Evolutionary conservation across 2,797 vertebrate species (phyloP).

Genomic region (Lacerta agilis): DNA sequence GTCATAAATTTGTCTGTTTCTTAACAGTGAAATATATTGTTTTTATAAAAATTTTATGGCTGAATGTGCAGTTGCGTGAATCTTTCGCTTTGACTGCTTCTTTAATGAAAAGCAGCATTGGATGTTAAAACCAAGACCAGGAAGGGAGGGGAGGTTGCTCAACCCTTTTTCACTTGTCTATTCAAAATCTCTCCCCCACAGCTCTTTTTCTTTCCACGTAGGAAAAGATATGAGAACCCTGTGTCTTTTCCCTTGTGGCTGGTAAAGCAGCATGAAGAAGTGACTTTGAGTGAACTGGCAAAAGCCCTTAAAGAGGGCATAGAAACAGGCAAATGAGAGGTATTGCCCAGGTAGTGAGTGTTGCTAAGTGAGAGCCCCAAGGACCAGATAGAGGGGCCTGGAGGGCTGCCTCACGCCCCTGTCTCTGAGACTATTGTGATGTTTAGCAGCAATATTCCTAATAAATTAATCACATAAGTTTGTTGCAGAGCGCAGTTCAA

Average conservation of each 20-base stretch:
- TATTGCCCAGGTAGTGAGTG: no score
- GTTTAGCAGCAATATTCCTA: no score
- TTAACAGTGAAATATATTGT: slow-evolving; percentile 4
- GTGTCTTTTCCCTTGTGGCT: not conserved
- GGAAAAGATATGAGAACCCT: not conserved
- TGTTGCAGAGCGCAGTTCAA: no score
- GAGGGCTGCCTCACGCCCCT: no score
- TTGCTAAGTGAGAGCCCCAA: no score
- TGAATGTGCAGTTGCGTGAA: not conserved
- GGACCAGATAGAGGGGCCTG: no score
- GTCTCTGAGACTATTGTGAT: no score
- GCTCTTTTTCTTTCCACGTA: not conserved
- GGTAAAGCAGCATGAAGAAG: not conserved
- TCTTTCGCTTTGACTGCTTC: not conserved
- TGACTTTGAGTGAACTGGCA: not conserved
- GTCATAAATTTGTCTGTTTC: not conserved
- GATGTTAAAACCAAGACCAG: not conserved
- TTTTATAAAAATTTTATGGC: not conserved
- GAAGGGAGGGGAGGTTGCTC: not conserved
- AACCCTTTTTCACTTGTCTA: not conserved
- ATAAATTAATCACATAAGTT: no score
- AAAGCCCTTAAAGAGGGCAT: no score
- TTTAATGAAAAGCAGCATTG: not conserved
- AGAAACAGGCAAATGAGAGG: no score
- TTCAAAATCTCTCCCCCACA: not conserved